Conservation (phyloP, 2,888 invertebrate species). For the Temnothorax unifasciatus region DNA sequence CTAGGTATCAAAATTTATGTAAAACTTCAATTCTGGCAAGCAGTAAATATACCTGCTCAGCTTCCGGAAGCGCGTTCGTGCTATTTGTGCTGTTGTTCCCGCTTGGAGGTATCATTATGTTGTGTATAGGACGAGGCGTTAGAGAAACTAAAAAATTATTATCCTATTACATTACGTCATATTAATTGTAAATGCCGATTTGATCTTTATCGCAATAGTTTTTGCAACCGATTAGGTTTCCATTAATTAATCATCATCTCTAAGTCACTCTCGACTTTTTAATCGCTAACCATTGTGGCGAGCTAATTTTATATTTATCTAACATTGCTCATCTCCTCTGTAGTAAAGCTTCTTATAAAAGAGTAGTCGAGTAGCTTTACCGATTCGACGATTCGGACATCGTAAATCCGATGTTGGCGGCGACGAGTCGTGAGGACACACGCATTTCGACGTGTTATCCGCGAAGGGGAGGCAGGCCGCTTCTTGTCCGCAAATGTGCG, state of each 20-base stretch:
- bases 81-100: slow-evolving; percentile 83
- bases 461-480: slow-evolving; percentile 88
- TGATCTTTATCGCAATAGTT: background rate
- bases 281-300: background rate
- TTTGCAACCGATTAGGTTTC: background rate
- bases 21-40: background rate
- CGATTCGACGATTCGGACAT: slow-evolving; percentile 89
- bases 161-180: background rate
- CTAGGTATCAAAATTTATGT: background rate
- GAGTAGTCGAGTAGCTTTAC: slow-evolving; percentile 81
- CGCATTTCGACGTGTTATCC: slow-evolving; percentile 88
- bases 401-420: slow-evolving; percentile 89
- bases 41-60: slow-evolving; percentile 79
- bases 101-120: slow-evolving; percentile 88
- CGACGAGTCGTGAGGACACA: slow-evolving; percentile 90
- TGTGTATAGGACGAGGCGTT: slow-evolving; percentile 88
- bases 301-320: background rate
- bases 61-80: slow-evolving; percentile 80
- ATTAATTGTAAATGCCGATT: background rate
- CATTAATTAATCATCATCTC: background rate
- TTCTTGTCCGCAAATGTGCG: slow-evolving; percentile 88
- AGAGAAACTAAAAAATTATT: slow-evolving; percentile 87
- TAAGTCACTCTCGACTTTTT: background rate
- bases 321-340: background rate
- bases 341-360: background rate